Evolutionary conservation across 2,888 invertebrate species (phyloP), one percentile per base, ranked within the genome.

Genomic region (Limulus polyphemus): DNA sequence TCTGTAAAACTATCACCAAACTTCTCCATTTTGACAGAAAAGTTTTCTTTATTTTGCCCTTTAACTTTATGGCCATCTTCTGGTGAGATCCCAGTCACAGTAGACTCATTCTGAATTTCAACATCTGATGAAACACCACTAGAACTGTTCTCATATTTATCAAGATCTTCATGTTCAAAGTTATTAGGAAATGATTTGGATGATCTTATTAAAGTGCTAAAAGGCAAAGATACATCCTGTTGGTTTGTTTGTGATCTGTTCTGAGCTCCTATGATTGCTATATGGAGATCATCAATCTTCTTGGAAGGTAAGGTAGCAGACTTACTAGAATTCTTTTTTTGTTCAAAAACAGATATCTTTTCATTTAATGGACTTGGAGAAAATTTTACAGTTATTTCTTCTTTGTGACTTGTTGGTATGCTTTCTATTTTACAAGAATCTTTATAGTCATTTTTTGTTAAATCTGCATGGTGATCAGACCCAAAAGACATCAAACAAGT

Each of bases 231-330:
- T 46, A 14, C 56, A 13, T 13, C 3, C 11, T 56, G n/a, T 11
- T 46, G 14, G 11, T 17, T 16, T 14, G 47, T 17, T 12, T n/a
- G 14, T 14, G 46, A 10, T 48, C 46, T 56, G 16, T 32, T 66
- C 54, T 66, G 64, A 51, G 64, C 47, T 51, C 65, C 65, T 51
- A 61, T 65, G n/a, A 66, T 49, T 49, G 66, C 60, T 11, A 66
- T 66, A 52, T 59, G 58, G n/a, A 66, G 52, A 51, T 59, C 63
- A 57, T 63, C 61, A 17, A 48, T 14, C 16, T 49, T 55, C 12
- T 17, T 17, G 3, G 50, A 54, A 57, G 55, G 52, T 57, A 54
- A 59, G 11, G 50, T 50, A 12, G 55, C 60, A 32, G 32, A 32
- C 32, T 32, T 32, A 32, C 7, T 32, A 32, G 32, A 32, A 32